Evolutionary conservation across 2,113 vertebrate species (phyloP).

Genomic region (Calidris pugnax): DNA sequence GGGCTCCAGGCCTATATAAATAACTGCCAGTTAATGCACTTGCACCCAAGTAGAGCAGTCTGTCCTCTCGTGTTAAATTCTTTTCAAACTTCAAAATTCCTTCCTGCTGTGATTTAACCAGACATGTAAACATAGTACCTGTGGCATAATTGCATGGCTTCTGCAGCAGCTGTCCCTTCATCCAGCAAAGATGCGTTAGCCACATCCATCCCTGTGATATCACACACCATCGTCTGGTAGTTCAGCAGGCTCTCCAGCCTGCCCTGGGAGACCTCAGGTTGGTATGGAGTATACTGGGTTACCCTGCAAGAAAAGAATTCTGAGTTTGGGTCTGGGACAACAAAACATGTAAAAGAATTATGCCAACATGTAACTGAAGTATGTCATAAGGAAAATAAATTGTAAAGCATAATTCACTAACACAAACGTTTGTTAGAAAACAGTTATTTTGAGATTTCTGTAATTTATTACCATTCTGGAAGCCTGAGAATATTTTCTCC

Average conservation of each 20-base stretch:
- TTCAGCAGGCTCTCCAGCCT: conserved; percentile 95
- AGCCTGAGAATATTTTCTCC: not conserved
- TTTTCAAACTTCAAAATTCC: not conserved
- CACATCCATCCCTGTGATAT: conserved; percentile 92
- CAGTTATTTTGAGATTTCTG: not conserved
- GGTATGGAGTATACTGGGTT: conserved; percentile 98
- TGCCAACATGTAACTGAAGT: not conserved
- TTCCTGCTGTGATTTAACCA: not conserved
- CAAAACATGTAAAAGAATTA: not conserved
- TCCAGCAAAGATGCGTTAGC: conserved; percentile 94
- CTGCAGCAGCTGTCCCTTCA: conserved; percentile 94
- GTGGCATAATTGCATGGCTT: conserved; percentile 98
- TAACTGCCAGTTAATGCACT: not conserved
- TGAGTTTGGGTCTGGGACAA: not conserved
- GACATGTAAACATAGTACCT: conserved; percentile 75
- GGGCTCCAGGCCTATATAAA: not conserved
- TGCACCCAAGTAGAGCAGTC: not conserved
- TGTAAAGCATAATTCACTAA: not conserved
- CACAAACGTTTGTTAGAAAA: not conserved
- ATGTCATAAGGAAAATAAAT: not conserved
- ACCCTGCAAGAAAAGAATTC: conserved; percentile 78
- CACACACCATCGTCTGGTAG: conserved; percentile 98
- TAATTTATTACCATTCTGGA: not conserved
- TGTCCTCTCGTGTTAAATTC: not conserved
- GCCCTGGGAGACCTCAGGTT: conserved; percentile 95